phyloP scores from a whole-genome alignment of 2,888 invertebrate species.

The Chloroclysta siterata region DNA sequence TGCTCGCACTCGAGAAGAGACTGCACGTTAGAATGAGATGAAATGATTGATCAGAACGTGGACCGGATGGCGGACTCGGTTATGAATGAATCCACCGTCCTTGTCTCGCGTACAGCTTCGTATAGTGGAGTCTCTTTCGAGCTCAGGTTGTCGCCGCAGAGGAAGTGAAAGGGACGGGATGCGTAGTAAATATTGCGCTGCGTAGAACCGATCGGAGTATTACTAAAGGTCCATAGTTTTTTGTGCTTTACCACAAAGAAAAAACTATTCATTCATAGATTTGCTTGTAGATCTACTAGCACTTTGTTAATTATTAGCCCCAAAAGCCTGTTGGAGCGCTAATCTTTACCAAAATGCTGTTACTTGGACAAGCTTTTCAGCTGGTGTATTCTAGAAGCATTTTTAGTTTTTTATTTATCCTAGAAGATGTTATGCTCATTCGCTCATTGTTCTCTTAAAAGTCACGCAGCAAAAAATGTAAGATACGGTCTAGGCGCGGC shows the following conservation, averaged over 20 bases:
- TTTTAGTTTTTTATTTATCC: background rate
- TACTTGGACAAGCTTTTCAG: background rate
- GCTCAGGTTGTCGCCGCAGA: slow-evolving; percentile 80
- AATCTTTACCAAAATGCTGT: background rate
- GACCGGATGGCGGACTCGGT: slow-evolving; percentile 84
- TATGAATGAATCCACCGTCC: slow-evolving; percentile 83
- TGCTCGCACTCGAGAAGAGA: slow-evolving; percentile 79
- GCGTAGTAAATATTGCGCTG: slow-evolving; percentile 83
- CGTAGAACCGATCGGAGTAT: slow-evolving; percentile 70
- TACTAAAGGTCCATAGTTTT: slow-evolving; percentile 71
- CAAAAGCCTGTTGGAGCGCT: background rate
- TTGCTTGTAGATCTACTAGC: slow-evolving; percentile 41
- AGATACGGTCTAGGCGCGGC: slow-evolving; percentile 32
- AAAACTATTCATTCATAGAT: slow-evolving; percentile 75
- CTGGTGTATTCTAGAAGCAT: background rate
- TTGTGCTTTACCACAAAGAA: slow-evolving; percentile 71
- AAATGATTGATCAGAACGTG: slow-evolving; percentile 78
- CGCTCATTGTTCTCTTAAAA: slow-evolving; percentile 13
- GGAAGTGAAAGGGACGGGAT: slow-evolving; percentile 84
- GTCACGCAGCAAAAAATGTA: slow-evolving; percentile 19
- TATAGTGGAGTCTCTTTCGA: slow-evolving; percentile 66
- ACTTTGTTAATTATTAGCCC: slow-evolving; percentile 21
- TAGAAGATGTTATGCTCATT: slow-evolving; percentile 3
- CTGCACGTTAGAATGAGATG: slow-evolving; percentile 81
- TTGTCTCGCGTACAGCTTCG: slow-evolving; percentile 58